Evolutionary conservation across 2,113 vertebrate genomes (phyloP), one percentile per base, ranked within the genome.

Genomic region (Ginglymostoma cirratum): DNA sequence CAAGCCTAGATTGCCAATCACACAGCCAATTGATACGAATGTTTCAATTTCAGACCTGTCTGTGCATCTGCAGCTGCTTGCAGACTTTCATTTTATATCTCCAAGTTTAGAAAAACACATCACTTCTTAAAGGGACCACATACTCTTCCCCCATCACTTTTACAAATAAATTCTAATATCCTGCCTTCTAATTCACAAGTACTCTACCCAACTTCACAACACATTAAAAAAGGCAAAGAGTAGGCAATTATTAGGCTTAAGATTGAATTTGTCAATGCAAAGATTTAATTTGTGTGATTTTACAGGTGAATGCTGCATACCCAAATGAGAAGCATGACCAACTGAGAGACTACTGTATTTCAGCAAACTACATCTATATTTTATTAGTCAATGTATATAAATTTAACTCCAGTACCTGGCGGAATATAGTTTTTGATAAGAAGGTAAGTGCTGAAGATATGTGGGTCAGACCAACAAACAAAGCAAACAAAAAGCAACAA

Each of bases 391-490:
- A 80, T 23, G 95, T 78, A 42, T 96, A 83, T n/a, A 48, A 80
- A n/a, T 96, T 96, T 38, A 45, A 96, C 78, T 5, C 38, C 7
- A 27, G 21, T 19, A 96, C 95, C 38, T 96, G 95, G 95, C 21
- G 38, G 10, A 87, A 96, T 17, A 96, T 96, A n/a, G 52, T 42
- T 42, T 96, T 96, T 17, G 14, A 78, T 27, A 38, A 80, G 24
- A 96, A 96, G 95, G 95, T 96, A 85, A 96, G 70, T 76, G 27
- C 70, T 76, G 27, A 34, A 34, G 27, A 76, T 76, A 30, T 30
- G 34, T 24, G 69, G 23, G 69, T 70, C 21, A 76, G 70, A 0
- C 17, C 21, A 5, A 69, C 67, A 69, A 69, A 21, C 66, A 67
- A 67, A 67, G 66, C 67, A 30, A 7, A 30, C 30, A 27, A 70